These are phyloP conservation scores for Lampris megalopsis DNA, from an alignment of 2,113 vertebrate genomes.

Conservation along the genomic window DNA sequence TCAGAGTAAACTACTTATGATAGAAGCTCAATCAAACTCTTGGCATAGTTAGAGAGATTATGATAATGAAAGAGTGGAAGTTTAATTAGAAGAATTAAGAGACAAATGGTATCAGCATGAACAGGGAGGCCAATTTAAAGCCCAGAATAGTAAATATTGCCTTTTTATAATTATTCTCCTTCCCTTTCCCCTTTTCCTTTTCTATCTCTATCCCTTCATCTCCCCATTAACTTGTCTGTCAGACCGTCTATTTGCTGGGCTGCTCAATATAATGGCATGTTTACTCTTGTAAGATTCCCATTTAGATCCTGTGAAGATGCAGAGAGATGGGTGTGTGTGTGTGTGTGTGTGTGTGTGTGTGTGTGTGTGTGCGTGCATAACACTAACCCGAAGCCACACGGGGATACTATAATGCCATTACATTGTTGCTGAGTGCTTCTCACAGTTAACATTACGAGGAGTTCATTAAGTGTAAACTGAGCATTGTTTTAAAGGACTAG, in stretches of 20 bases:
- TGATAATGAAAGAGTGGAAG: conserved; percentile 40
- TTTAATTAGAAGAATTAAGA: conserved; percentile 48
- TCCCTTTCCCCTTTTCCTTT: conserved; percentile 39
- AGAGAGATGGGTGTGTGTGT: neutral
- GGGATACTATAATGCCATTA: conserved; percentile 14
- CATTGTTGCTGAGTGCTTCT: conserved; percentile 20
- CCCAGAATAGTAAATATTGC: conserved; percentile 64
- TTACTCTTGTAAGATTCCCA: conserved; percentile 76
- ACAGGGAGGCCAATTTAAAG: conserved; percentile 51
- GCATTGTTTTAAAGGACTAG: too few species aligned
- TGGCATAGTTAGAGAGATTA: conserved; percentile 40
- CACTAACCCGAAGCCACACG: conserved; percentile 17
- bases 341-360: conserved; percentile 3
- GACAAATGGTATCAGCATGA: conserved; percentile 32
- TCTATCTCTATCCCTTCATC: conserved; percentile 72
- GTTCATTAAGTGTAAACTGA: neutral
- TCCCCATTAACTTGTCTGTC: conserved; percentile 73
- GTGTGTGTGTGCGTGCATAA: conserved; percentile 24
- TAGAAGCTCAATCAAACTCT: conserved; percentile 62
- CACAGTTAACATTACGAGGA: conserved; percentile 21
- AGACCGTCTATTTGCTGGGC: conserved; percentile 67
- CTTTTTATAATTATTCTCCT: conserved; percentile 57
- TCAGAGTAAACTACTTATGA: conserved; percentile 50
- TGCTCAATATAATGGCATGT: conserved; percentile 64
- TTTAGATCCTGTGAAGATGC: conserved; percentile 61